Percentiles rank a stretch among this genome's conserved stretches.
These are phyloP conservation scores for Eptatretus burgeri DNA, from an alignment of 2,113 vertebrate genomes.

Conservation along the genomic window DNA sequence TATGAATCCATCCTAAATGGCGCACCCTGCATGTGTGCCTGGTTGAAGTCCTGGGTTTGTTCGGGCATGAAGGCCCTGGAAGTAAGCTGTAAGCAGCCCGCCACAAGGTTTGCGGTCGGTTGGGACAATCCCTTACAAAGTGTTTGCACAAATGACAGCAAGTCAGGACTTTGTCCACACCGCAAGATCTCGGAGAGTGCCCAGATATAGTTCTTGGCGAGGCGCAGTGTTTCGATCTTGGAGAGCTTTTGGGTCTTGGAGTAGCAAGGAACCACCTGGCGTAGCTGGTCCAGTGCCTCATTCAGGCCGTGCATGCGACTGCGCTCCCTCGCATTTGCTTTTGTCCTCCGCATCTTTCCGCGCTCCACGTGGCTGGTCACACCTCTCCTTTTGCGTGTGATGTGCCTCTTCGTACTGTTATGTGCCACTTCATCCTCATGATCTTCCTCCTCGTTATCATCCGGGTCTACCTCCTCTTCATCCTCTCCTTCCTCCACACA, in stretches of 20 bases:
- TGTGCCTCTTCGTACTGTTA: slow-evolving; percentile 49
- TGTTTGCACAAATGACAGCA: slow-evolving; percentile 64
- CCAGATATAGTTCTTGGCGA: slow-evolving; percentile 92
- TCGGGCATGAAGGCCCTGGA: slow-evolving; percentile 27
- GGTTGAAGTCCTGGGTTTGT: slow-evolving; percentile 38
- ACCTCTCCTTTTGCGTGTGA: slow-evolving; percentile 96
- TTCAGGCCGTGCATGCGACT: slow-evolving; percentile 80
- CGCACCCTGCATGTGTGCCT: slow-evolving; percentile 16
- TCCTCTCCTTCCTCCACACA: too few species aligned
- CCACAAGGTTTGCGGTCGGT: slow-evolving; percentile 80
- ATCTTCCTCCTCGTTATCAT: slow-evolving; percentile 30
- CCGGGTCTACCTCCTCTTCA: slow-evolving; percentile 20
- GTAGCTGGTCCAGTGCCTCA: slow-evolving; percentile 55
- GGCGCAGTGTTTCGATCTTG: slow-evolving; percentile 69
- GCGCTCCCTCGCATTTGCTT: slow-evolving; percentile 72
- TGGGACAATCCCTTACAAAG: slow-evolving; percentile 85
- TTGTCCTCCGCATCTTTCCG: slow-evolving; percentile 44
- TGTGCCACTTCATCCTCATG: slow-evolving; percentile 43
- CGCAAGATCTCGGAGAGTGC: slow-evolving; percentile 76
- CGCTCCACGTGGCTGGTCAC: slow-evolving; percentile 66
- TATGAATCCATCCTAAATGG: slow-evolving; percentile 12
- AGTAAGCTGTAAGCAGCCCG: slow-evolving; percentile 61
- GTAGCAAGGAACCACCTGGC: slow-evolving; percentile 78
- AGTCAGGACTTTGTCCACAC: slow-evolving; percentile 46
- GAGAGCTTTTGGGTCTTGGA: slow-evolving; percentile 89